Base-by-base conservation (phyloP, 1,140 invertebrate genomes). In the Pogonognathellus flavescens region DNA sequence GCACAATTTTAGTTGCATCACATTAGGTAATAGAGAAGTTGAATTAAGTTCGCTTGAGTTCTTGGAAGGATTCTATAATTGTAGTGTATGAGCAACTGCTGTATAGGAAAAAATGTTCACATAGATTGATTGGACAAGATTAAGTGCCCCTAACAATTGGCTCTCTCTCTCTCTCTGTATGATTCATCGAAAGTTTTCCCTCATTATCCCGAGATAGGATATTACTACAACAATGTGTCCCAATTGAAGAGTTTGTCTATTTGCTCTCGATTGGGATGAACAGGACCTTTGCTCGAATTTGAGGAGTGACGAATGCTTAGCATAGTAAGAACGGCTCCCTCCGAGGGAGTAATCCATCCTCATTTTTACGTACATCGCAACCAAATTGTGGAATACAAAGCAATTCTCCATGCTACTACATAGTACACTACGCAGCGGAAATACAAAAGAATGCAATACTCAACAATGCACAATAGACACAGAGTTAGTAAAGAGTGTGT, bases 331-430 rank as follows among this genome's bases (percentile, higher is more conserved):
- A 50, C 80, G 25, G 20, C 53, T 55, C 80, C 80, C 52, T 70
- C 70, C 49, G 49, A 80, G 83, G 83, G 83, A 84, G 70, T 84
- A 84, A 84, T 84, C 83, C 83, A 84, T 84, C 83, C 66, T 84
- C 83, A 84, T 84, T 70, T 81, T 81, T 81, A 81, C 50, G 70
- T 49, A 76, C 31, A 76, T 76, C 70, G 49, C 70, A 50, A 31
- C 70, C 70, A 76, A 76, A 76, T 76, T 76, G 70, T 50, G 41
- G 49, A 70, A 83, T 83, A 66, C 60, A 70, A 83, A 70, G 49
- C 59, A 66, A 70, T 70, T 62, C 52, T 81, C 50, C 62, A 66
- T 60, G 82, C 82, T 50, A 60, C 81, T 76, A 76, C 25, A 76
- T 49, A 49, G 70, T 18, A 76, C 70, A 76, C 31, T 76, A 31